Base-by-base conservation (phyloP, 2,113 vertebrate species). In the Ellobius talpinus region DNA sequence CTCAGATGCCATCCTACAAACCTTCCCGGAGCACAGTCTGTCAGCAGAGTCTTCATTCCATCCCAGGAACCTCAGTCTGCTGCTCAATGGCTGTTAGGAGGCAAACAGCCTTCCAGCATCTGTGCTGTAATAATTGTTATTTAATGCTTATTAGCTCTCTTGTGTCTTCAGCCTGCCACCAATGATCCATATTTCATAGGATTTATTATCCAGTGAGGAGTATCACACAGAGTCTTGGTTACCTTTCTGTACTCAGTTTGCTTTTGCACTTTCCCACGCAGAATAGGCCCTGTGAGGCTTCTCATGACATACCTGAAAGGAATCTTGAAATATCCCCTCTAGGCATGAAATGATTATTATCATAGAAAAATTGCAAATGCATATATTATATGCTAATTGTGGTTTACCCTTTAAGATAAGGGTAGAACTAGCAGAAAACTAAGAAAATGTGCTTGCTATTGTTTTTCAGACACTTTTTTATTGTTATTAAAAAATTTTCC, bases 181-280 rank as follows among this genome's bases (percentile, higher is more conserved):
- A 23, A 39, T 19, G 29, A 47, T 39, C 45, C 6, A 21, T 47
- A 13, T 61, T 87, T 95, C 85, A 85, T 4, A 36, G 23, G 8
- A 45, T 81, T 91, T 90, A 73, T 88, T 92, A 78, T 50, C 19
- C 90, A 61, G 3, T 7, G 47, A 90, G 50, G 45, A 74, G 76
- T 90, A 79, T 26, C 52, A n/a, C 16, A 26, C 47, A 21, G 45
- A 72, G 58, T 63, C 93, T 90, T 66, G 47, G 31, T 94, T 77
- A 84, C 10, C 76, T 95, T 93, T 84, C 70, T 96, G 29, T 9
- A 10, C 50, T 73, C 29, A 45, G 29, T 92, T 92, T 58, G 36
- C 23, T 63, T 92, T 74, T 74, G 2, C 6, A 19, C n/a, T 92
- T 95, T 84, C 26, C 79, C 9, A 3, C 7, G 24, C 29, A 42